phyloP scores from a whole-genome alignment of 2,113 vertebrate species.

The Lota lota region DNA sequence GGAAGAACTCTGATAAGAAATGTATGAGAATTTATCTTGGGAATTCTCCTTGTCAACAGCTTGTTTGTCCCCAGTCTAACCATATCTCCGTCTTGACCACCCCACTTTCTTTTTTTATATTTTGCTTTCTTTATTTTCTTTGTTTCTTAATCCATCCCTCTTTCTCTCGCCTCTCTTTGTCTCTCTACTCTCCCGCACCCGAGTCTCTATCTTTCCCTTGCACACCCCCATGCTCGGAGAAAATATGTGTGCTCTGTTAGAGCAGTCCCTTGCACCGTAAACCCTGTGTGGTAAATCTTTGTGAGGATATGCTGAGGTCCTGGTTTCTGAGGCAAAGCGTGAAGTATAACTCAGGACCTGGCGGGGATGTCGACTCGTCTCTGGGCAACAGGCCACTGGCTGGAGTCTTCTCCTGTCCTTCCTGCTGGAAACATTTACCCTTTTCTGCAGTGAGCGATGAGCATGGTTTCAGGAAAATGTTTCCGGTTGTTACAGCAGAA shows the following conservation, averaged over 20 bases:
- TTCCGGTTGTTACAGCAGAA: too few relatives aligned
- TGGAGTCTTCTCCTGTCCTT: constrained; percentile 26
- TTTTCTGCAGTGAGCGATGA: too few relatives aligned
- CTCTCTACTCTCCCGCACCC: not conserved
- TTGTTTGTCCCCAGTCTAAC: too few relatives aligned
- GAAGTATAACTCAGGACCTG: constrained; percentile 39
- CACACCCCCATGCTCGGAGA: constrained; percentile 36
- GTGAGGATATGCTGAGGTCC: constrained; percentile 34
- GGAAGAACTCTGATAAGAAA: too few relatives aligned
- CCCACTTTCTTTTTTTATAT: constrained; percentile 17
- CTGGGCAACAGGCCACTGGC: constrained; percentile 34
- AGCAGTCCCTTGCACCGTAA: constrained; percentile 33
- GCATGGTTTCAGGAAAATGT: too few relatives aligned
- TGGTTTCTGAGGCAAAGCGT: constrained; percentile 22
- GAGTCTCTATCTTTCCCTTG: constrained; percentile 32
- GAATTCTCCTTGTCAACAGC: too few relatives aligned
- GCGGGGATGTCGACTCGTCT: constrained; percentile 19
- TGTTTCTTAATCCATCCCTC: constrained; percentile 13
- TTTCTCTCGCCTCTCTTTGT: not conserved
- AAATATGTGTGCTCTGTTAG: constrained; percentile 32
- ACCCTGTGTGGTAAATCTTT: constrained; percentile 42
- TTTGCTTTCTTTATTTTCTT: constrained; percentile 6
- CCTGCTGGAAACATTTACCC: not conserved
- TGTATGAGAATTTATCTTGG: too few relatives aligned
- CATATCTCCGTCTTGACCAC: constrained; percentile 5